These are phyloP conservation scores for Linnaemya tessellans DNA, from an alignment of 2,888 invertebrate genomes.

Conservation along the genomic window DNA sequence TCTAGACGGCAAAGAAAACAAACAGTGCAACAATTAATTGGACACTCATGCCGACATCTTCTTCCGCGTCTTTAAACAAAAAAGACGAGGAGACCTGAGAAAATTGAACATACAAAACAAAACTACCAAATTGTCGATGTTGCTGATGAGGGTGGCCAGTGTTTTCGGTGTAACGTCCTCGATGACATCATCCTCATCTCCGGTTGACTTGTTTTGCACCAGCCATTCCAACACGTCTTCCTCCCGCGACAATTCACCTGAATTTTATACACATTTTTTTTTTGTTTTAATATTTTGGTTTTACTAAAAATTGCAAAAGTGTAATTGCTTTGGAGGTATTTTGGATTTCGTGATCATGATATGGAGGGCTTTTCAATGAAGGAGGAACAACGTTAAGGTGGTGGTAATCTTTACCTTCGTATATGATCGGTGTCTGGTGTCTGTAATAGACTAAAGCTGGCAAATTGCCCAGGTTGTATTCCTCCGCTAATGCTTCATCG, in stretches of 20 bases:
- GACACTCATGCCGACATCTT: neutral
- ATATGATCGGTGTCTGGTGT: constrained; percentile 96
- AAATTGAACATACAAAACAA: constrained; percentile 90
- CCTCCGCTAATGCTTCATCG: constrained; percentile 94
- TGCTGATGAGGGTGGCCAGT: constrained; percentile 92
- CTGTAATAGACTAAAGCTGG: constrained; percentile 96
- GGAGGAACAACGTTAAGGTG: constrained; percentile 37
- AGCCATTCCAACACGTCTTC: constrained; percentile 97
- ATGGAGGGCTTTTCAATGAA: constrained; percentile 14
- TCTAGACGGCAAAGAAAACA: constrained; percentile 85
- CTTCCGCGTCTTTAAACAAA: neutral
- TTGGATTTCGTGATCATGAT: constrained; percentile 1
- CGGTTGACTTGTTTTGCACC: constrained; percentile 95
- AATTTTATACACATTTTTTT: constrained; percentile 1
- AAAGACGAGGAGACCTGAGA: constrained; percentile 32
- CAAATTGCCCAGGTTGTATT: constrained; percentile 94
- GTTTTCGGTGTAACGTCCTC: constrained; percentile 97
- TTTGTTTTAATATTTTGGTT: neutral
- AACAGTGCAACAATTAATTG: constrained; percentile 46
- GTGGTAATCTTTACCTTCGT: constrained; percentile 87
- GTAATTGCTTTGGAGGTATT: neutral
- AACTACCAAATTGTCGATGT: constrained; percentile 95
- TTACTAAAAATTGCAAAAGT: constrained; percentile 21
- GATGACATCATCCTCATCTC: constrained; percentile 96
- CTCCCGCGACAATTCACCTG: constrained; percentile 94